Evolutionary conservation across 1,140 invertebrate species (phyloP).

Genomic region (Bombus consobrinus): DNA sequence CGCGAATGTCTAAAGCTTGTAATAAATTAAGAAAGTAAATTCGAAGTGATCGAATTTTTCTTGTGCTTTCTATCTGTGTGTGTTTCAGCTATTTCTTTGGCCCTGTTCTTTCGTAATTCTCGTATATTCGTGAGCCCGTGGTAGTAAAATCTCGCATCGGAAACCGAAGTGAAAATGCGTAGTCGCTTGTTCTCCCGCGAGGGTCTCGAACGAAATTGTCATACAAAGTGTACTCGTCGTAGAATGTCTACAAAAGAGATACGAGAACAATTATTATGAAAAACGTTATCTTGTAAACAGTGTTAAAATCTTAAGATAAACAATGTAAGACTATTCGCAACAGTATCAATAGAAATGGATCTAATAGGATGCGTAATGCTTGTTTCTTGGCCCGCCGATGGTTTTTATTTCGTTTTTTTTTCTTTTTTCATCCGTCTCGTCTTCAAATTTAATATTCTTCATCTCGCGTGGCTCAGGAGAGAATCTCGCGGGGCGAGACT

Average conservation of each 20-base stretch:
- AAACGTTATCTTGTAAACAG: conserved; percentile 44
- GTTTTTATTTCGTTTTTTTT: not conserved
- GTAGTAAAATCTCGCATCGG: not conserved
- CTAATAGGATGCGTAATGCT: conserved; percentile 31
- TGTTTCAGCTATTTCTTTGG: not conserved
- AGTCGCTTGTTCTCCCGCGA: not conserved
- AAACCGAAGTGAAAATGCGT: not conserved
- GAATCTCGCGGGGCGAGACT: not conserved
- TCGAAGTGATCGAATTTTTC: not conserved
- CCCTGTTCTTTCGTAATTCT: not conserved
- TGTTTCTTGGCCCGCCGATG: conserved; percentile 13
- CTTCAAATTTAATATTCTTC: conserved; percentile 12
- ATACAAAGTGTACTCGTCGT: conserved; percentile 15
- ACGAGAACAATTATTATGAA: conserved; percentile 32
- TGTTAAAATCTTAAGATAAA: conserved; percentile 50
- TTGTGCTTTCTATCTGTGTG: not conserved
- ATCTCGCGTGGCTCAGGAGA: not conserved
- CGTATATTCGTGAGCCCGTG: not conserved
- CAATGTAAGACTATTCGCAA: conserved; percentile 45
- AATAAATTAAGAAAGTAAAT: not conserved
- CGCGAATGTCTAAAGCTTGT: not conserved
- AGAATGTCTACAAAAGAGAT: conserved; percentile 27
- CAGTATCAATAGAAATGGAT: conserved; percentile 46
- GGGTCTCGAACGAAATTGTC: conserved; percentile 25
- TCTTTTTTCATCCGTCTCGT: not conserved